Base-by-base conservation (phyloP, 2,888 invertebrate species). In the Folsomia manolachei region DNA sequence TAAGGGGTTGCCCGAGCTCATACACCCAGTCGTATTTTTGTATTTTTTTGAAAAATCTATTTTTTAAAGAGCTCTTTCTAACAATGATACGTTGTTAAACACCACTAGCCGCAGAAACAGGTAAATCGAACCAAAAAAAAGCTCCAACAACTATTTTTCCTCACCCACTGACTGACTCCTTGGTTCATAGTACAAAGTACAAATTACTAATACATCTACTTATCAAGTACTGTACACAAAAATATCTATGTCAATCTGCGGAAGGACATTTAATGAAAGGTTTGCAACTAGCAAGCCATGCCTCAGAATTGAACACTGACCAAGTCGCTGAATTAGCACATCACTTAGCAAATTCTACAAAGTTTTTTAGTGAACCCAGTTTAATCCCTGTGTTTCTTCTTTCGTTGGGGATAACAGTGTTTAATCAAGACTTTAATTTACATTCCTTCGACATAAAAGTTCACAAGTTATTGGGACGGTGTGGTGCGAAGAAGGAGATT, bases 191-290 rank as follows among this genome's bases (percentile, higher is more conserved):
- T n/a, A n/a, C n/a, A n/a, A n/a, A n/a, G n/a, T n/a, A n/a, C n/a
- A n/a, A n/a, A n/a, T n/a, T n/a, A n/a, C n/a, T n/a, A n/a, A n/a
- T n/a, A n/a, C n/a, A n/a, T n/a, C n/a, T n/a, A n/a, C n/a, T n/a
- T n/a, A n/a, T n/a, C n/a, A n/a, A n/a, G 84, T 96, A 97, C 83
- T 96, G 97, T 84, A 97, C 97, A 1, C 91, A 95, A 80, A 92
- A 95, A 81, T 97, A 95, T 84, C 87, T 97, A 77, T 97, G 95
- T 84, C 90, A 91, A 79, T 90, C 92, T 9, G 87, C 89, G 67
- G 93, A 94, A 81, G 97, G 97, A 0, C 96, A 97, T 84, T 91
- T 91, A 11, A 92, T 93, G 83, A 87, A 95, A 56, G 91, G 93
- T 23, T 91, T 95, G 89, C 82, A 84, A 76, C 84, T 93, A 66